Percentiles rank a stretch among this genome's conserved stretches.
Evolutionary conservation across 2,888 invertebrate genomes (phyloP).

Genomic region (Campaea margaritaria): DNA sequence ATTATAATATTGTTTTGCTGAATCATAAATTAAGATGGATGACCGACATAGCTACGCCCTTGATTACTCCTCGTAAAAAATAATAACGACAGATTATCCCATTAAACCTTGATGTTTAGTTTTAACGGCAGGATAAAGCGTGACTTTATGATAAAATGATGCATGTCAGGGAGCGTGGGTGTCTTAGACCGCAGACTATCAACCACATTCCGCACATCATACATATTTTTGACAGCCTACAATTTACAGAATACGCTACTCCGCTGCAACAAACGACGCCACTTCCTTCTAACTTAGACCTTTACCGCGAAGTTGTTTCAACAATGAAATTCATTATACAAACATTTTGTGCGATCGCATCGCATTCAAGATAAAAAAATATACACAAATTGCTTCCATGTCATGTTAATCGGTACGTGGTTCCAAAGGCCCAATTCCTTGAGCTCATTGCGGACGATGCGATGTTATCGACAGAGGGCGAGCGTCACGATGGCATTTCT

Average conservation of each 20-base stretch:
- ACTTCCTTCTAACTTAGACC: slow-evolving; percentile 40
- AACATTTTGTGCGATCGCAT: slow-evolving; percentile 46
- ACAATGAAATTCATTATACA: slow-evolving; percentile 40
- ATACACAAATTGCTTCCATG: slow-evolving; percentile 57
- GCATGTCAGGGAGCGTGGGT: slow-evolving; percentile 40
- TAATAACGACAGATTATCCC: slow-evolving; percentile 67
- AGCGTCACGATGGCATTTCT: slow-evolving; percentile 67
- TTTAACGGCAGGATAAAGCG: slow-evolving; percentile 45
- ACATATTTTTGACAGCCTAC: slow-evolving; percentile 35
- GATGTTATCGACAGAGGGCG: slow-evolving; percentile 74
- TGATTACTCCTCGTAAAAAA: slow-evolving; percentile 47
- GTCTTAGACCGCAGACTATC: slow-evolving; percentile 29
- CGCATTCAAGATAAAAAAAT: slow-evolving; percentile 48
- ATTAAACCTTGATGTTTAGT: slow-evolving; percentile 54
- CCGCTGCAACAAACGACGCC: slow-evolving; percentile 4
- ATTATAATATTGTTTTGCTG: slow-evolving; percentile 57
- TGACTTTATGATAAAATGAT: slow-evolving; percentile 44
- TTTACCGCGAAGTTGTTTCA: slow-evolving; percentile 33
- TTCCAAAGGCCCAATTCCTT: slow-evolving; percentile 63
- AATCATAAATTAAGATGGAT: slow-evolving; percentile 66
- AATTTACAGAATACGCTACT: slow-evolving; percentile 21
- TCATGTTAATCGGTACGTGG: slow-evolving; percentile 51
- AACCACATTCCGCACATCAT: slow-evolving; percentile 35
- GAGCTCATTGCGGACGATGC: slow-evolving; percentile 60
- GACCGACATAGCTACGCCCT: slow-evolving; percentile 38